These are phyloP conservation scores for Gopherus evgoodei DNA, from an alignment of 2,113 vertebrate species.

Conservation along the genomic window DNA sequence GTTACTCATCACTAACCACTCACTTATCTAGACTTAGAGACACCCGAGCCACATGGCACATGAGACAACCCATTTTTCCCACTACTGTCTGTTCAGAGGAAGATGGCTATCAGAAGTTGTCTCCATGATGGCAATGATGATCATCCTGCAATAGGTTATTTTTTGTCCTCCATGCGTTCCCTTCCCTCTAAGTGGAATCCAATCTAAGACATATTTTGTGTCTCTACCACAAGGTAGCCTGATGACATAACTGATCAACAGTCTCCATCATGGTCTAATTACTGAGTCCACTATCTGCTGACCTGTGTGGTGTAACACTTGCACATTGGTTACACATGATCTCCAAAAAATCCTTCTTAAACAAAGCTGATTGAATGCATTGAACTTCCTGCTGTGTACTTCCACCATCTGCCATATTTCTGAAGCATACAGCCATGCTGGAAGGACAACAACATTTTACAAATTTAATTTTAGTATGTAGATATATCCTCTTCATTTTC, in stretches of 20 bases:
- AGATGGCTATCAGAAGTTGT: not conserved
- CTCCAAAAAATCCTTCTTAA: not conserved
- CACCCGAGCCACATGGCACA: not conserved
- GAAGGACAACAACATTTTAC: not conserved
- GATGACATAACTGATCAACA: not conserved
- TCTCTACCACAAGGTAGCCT: not conserved
- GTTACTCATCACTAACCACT: slow-evolving; percentile 2
- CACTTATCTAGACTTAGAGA: not conserved
- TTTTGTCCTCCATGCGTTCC: not conserved
- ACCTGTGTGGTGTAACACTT: not conserved
- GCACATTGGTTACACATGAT: not conserved
- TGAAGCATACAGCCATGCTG: not conserved
- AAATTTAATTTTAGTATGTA: not conserved
- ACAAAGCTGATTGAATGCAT: not conserved
- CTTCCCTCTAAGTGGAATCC: not conserved
- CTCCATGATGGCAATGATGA: not conserved
- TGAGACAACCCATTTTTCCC: not conserved
- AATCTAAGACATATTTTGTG: not conserved
- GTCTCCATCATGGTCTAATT: not conserved
- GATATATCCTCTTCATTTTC: not conserved
- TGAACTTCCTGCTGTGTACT: not conserved
- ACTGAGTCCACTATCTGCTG: not conserved
- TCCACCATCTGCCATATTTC: not conserved
- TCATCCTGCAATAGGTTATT: not conserved
- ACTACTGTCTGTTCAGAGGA: not conserved